Conservation (phyloP, 92 coral and sea anemone genomes). For the Bergia puertoricense region DNA sequence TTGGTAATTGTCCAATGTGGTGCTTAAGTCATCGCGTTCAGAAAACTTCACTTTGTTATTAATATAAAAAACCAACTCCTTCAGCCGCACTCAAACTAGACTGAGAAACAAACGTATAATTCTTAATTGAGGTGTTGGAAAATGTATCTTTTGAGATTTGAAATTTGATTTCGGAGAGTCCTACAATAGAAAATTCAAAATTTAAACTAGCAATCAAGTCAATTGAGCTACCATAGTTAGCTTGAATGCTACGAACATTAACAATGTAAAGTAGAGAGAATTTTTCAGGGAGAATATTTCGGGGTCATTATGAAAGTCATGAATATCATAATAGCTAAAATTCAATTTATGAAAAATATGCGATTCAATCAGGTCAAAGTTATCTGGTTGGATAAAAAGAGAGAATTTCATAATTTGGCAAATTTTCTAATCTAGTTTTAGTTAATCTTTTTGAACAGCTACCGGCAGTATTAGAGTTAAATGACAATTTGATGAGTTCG, state of each 20-base stretch:
- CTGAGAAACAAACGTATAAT: too few species aligned
- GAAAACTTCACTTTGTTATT: too few species aligned
- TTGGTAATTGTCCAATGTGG: too few species aligned
- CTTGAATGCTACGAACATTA: conserved; percentile 21
- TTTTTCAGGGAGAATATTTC: background rate
- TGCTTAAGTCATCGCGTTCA: too few species aligned
- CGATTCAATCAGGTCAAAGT: conserved; percentile 14
- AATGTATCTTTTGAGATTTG: too few species aligned
- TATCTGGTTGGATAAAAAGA: conserved; percentile 10
- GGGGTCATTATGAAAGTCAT: conserved; percentile 33
- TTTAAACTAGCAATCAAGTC: background rate
- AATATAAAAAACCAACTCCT: too few species aligned
- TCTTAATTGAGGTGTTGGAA: too few species aligned
- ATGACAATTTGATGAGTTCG: conserved; percentile 12
- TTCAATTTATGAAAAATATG: background rate
- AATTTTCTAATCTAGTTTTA: conserved; percentile 2
- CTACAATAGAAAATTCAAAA: too few species aligned
- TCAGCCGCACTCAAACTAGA: too few species aligned
- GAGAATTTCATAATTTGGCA: background rate
- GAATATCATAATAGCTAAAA: conserved; percentile 10
- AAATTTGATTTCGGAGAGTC: too few species aligned
- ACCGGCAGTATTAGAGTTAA: conserved; percentile 30
- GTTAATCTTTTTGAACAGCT: conserved; percentile 11
- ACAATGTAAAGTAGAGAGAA: conserved; percentile 23
- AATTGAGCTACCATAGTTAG: conserved; percentile 25